A percentile compares a stretch with the other conserved stretches of the same genome.
phyloP scores from a whole-genome alignment of 2,888 invertebrate species.

The Dromius quadrimaculatus region DNA sequence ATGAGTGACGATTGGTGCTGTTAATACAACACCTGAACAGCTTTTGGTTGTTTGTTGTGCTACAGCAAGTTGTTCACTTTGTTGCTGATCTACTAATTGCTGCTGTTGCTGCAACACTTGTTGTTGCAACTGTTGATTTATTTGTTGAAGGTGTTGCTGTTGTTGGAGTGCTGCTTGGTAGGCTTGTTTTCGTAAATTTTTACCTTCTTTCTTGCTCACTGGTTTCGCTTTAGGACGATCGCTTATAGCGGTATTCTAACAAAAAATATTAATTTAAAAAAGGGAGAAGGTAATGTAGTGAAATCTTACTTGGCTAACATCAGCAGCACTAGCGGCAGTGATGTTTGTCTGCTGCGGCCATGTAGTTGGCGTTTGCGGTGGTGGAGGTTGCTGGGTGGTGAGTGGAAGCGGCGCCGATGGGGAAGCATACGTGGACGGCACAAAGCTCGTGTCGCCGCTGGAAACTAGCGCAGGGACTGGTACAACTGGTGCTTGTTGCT shows the following conservation, averaged over 20 bases:
- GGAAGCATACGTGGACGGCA: slow-evolving; percentile 58
- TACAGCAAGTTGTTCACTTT: slow-evolving; percentile 55
- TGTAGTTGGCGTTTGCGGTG: slow-evolving; percentile 62
- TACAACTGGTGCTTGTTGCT: slow-evolving; percentile 58
- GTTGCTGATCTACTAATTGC: slow-evolving; percentile 61
- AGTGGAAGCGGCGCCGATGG: slow-evolving; percentile 64
- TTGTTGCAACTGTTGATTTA: slow-evolving; percentile 57
- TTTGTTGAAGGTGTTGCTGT: slow-evolving; percentile 63
- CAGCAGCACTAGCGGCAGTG: slow-evolving; percentile 62
- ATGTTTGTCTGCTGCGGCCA: slow-evolving; percentile 62
- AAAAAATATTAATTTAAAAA: slow-evolving; percentile 37
- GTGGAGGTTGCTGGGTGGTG: slow-evolving; percentile 61
- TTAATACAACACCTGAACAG: slow-evolving; percentile 41
- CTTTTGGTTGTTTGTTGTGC: slow-evolving; percentile 31
- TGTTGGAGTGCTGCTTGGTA: slow-evolving; percentile 65
- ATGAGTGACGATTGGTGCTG: slow-evolving; percentile 45
- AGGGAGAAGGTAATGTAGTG: not conserved
- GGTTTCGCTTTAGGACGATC: slow-evolving; percentile 88
- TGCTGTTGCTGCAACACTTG: slow-evolving; percentile 59
- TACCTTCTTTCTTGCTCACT: slow-evolving; percentile 83
- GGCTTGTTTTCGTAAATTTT: slow-evolving; percentile 75
- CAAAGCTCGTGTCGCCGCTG: slow-evolving; percentile 49
- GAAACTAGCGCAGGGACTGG: slow-evolving; percentile 63
- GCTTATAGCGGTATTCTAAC: slow-evolving; percentile 80
- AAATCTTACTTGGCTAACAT: slow-evolving; percentile 68